Base-by-base conservation (phyloP, 2,888 invertebrate species). In the Cyclophora albipunctata region DNA sequence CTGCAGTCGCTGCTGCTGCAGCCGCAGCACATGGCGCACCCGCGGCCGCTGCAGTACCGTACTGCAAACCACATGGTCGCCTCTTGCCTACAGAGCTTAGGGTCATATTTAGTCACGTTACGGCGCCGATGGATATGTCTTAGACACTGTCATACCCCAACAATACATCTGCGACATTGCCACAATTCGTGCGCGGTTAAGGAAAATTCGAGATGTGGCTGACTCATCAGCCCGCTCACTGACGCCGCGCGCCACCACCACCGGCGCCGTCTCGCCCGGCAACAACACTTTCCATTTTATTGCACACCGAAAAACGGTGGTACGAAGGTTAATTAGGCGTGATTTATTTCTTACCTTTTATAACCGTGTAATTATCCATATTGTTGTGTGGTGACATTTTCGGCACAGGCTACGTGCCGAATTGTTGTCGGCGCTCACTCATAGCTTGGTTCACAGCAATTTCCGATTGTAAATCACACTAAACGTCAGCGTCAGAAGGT, bases 141-240 rank as follows among this genome's bases (percentile, higher is more conserved):
- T 20, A 2, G 20, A 20, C 37, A 37, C 37, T 37, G 37, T 5
- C 20, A 5, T 37, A 37, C 37, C 5, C 37, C 62, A 69, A 62
- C 71, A 64, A 64, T 71, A 74, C 73, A 48, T 40, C 34, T 50
- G 46, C 47, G 71, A 77, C 71, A 75, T 70, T 75, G 66, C 62
- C 73, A 75, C 71, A 69, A 74, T 73, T 77, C 71, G 75, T 71
- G 73, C 67, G 71, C 74, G 74, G 75, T 76, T 80, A 81, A 82
- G 79, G 84, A 86, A 85, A 83, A 82, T 84, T 86, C 84, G 82
- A 84, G 84, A 84, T 78, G 78, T 75, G 70, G 71, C 78, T 84
- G 85, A 85, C 76, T 84, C 84, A 83, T 80, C 75, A 72, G 69
- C 66, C 67, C 67, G 69, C 67, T 71, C 68, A 71, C 70, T 67